Conservation (phyloP, 2,113 vertebrate genomes). For the Steatornis caripensis region DNA sequence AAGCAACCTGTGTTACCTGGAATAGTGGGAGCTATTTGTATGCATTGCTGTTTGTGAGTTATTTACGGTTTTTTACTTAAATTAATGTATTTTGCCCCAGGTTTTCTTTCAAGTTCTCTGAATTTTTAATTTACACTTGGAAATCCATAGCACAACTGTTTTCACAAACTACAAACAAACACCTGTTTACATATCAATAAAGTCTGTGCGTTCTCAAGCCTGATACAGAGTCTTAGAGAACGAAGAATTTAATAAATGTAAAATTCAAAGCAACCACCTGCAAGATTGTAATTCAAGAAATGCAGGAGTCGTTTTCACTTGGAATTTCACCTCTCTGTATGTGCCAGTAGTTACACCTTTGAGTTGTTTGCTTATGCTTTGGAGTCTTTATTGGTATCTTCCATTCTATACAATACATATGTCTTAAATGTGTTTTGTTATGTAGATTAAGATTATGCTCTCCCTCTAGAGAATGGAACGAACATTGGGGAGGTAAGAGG, state of each 20-base stretch:
- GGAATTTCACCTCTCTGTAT: not conserved
- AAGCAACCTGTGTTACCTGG: not conserved
- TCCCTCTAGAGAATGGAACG: not conserved
- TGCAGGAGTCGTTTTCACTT: not conserved
- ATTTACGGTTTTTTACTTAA: not conserved
- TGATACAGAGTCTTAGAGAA: not conserved
- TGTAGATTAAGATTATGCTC: not conserved
- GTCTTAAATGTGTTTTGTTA: not conserved
- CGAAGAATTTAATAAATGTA: not conserved
- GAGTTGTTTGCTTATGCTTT: not conserved
- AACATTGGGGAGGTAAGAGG: not conserved
- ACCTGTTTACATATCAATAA: not conserved
- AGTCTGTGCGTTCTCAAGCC: not conserved
- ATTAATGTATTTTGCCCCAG: not conserved
- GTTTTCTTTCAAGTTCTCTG: not conserved
- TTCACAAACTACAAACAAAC: not conserved
- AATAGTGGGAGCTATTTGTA: not conserved
- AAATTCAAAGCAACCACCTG: not conserved
- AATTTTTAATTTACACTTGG: not conserved
- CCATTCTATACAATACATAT: not conserved
- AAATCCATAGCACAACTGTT: not conserved
- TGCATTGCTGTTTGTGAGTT: not conserved
- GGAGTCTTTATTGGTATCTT: not conserved
- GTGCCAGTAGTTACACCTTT: too few relatives aligned
- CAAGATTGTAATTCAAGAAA: not conserved